phyloP scores from a whole-genome alignment of 1,140 invertebrate species.

The Pteromalus puparum region DNA sequence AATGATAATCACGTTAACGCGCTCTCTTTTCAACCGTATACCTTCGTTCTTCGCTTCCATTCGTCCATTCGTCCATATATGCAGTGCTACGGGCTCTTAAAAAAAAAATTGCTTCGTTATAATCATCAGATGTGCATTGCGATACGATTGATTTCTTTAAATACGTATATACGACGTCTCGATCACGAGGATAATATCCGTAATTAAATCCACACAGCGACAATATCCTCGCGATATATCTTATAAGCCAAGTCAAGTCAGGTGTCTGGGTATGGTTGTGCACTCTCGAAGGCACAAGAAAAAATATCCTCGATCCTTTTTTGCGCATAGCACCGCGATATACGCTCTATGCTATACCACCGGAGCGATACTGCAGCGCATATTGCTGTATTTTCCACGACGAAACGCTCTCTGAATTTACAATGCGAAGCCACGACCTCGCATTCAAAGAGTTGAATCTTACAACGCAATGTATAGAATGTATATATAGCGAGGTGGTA shows the following conservation, averaged over 20 bases:
- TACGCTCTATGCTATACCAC: too few relatives aligned
- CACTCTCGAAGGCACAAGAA: too few relatives aligned
- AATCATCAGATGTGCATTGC: not conserved
- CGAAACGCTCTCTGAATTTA: not conserved
- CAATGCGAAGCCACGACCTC: not conserved
- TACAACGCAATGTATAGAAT: not conserved
- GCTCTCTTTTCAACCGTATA: not conserved
- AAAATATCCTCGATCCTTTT: too few relatives aligned
- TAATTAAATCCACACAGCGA: too few relatives aligned
- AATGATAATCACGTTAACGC: slow-evolving; percentile 47
- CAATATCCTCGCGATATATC: too few relatives aligned
- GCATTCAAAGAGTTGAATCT: not conserved
- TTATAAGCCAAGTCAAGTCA: too few relatives aligned
- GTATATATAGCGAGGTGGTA: too few relatives aligned
- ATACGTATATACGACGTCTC: not conserved
- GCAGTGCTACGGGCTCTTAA: too few relatives aligned
- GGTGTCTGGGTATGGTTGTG: too few relatives aligned
- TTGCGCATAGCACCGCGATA: too few relatives aligned
- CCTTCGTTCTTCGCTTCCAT: not conserved
- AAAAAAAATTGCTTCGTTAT: not conserved
- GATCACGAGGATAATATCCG: too few relatives aligned
- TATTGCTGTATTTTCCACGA: not conserved
- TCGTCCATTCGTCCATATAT: not conserved
- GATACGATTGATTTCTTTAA: not conserved
- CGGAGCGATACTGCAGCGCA: not conserved